Evolutionary conservation across 2,888 invertebrate genomes (phyloP), one percentile per base, ranked within the genome.

Genomic region (Mesochorus sp.): DNA sequence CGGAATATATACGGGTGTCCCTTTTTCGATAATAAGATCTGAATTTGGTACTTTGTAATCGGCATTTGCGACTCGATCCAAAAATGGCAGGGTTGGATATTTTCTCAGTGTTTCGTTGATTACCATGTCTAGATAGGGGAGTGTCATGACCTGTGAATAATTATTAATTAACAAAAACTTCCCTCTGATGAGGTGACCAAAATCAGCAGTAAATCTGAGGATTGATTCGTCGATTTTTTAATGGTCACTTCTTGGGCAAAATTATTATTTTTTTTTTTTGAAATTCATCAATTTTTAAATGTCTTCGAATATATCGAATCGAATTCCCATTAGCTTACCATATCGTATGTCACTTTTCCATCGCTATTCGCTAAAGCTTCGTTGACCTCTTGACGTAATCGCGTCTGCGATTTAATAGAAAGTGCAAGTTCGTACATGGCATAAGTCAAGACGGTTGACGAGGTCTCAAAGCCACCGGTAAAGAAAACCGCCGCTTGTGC

Each of bases 101-200:
- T 88, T 86, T 24, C 92, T 85, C 6, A 92, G 83, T 0, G 90
- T 88, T 84, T 92, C 92, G 39, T 88, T 68, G 37, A 89, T 2
- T 0, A 88, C 85, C 86, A 85, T 87, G 44, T 88, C 86, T 8
- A 89, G 78, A 53, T 88, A 88, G 0, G 86, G 85, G 1, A 88
- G 21, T 1, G 55, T 72, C 74, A 67, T 81, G 14, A 78, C 61
- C 85, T 85, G 62, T 21, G 57, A 31, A 70, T 34, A 17, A 28
- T 49, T 1, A 57, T 8, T 14, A 12, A n/a, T 47, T 34, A 21
- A 17, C 12, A 1, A 59, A 39, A n/a, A 14, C 4, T 42, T 14
- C 3, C 42, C 17, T n/a, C n/a, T n/a, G n/a, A n/a, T n/a, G n/a
- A n/a, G n/a, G n/a, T n/a, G n/a, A n/a, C n/a, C n/a, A n/a, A n/a